Conservation (phyloP, 2,113 vertebrate species). For the Orthonyx spaldingii region DNA sequence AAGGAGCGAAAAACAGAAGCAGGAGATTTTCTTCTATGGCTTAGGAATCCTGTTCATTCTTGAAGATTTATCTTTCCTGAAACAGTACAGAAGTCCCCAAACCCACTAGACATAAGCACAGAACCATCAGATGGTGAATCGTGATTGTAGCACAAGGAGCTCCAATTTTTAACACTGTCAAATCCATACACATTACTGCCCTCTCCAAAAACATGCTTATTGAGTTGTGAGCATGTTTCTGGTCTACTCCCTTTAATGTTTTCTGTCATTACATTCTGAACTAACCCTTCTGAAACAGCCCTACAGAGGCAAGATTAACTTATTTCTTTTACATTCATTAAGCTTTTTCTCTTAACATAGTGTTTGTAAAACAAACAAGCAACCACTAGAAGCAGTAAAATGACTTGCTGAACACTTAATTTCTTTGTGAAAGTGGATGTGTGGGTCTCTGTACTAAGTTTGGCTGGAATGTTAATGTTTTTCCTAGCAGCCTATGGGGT, state of each 20-base stretch:
- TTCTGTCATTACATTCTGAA: neutral
- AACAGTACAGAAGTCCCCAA: neutral
- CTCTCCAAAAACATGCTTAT: neutral
- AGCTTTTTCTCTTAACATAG: fast-evolving
- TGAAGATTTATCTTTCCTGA: neutral
- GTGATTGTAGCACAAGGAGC: neutral
- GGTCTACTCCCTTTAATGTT: neutral
- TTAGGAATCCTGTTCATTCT: neutral
- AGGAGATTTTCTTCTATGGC: neutral
- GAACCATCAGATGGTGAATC: neutral
- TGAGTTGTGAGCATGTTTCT: neutral
- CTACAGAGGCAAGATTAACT: neutral
- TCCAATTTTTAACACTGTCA: neutral
- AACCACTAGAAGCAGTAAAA: neutral
- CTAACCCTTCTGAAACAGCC: neutral
- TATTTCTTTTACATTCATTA: neutral
- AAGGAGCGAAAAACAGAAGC: neutral
- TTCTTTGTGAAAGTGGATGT: neutral
- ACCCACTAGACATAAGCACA: neutral
- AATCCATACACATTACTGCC: neutral
- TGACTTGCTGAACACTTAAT: neutral
- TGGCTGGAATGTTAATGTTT: neutral
- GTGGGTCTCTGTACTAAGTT: neutral
- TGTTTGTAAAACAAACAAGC: neutral
- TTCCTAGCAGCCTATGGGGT: neutral